Evolutionary conservation across 1,140 invertebrate genomes (phyloP), one percentile per base, ranked within the genome.

Genomic region (Gonatopus flavifemur): DNA sequence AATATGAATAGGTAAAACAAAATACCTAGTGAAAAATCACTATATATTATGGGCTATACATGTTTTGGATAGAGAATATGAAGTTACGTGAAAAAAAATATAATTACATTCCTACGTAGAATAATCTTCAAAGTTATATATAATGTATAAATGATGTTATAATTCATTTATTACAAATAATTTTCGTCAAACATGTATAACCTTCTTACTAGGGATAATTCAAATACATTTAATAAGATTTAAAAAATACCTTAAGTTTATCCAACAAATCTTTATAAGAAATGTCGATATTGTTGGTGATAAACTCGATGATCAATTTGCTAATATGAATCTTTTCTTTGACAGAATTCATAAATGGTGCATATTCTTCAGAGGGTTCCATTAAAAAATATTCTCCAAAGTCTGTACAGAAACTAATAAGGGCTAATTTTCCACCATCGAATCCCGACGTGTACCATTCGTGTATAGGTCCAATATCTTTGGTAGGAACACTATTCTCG

Each of bases 381-480:
- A 91, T 84, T 38, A 94, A 71, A 70, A 90, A 85, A 72, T 94
- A 94, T 69, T 93, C 89, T 5, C 85, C 90, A 80, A 84, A 92
- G 46, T 83, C 84, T 42, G 91, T 93, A 38, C 84, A 86, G 64
- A 94, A 82, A 24, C 87, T 89, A 52, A 94, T 82, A 33, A 91
- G 78, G 41, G 87, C 85, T 57, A 83, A 82, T 59, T 87, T 84
- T 55, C 90, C 90, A 22, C 90, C 90, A 81, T 94, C 91, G 72
- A 86, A 89, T 20, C 88, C 91, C 53, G 88, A 83, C 16, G 89
- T 84, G 81, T 84, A 92, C 91, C 92, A 94, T 76, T 90, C 88
- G 67, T 88, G 89, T 64, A 94, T 90, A 7, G 91, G 92, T 4
- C 92, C 92, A 57, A 93, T 81, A 71, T 90, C 86, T 66, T 85